Evolutionary conservation across 2,888 invertebrate species (phyloP), one percentile per base, ranked within the genome.

Genomic region (Mimachlamys varia): DNA sequence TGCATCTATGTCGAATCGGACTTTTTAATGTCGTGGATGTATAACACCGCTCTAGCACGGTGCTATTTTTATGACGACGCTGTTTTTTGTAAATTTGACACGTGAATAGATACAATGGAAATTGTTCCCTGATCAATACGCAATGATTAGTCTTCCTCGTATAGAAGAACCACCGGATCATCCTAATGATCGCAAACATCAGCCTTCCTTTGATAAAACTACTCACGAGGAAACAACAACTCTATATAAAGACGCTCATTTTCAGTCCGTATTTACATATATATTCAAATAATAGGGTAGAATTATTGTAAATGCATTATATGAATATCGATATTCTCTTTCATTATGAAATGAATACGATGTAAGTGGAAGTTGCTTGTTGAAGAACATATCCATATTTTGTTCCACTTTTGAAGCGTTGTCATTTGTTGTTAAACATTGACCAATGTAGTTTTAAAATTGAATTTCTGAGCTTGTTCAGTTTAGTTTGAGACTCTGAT

Each of bases 71-170:
- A 76, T 27, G 76, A 33, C 12, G 76, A 17, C 13, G 3, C 19
- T 58, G 19, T 58, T 19, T 55, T 58, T 76, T 13, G 76, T 76
- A 33, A 76, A 76, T 76, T 76, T 76, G 27, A 76, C 76, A 76
- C 76, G 27, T 33, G 76, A 76, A 76, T 76, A 76, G 76, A 76
- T 76, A 33, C 76, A 76, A 76, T 76, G 7, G 76, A 12, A 76
- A 12, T 0, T 76, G 13, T 76, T 22, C n/a, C 15, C 76, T 33
- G 76, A 76, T 76, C 76, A 76, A 76, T 76, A 76, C 13, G 13
- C 13, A 33, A 76, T 76, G 33, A 76, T 33, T 27, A 76, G 76
- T 1, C 2, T 27, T 33, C 3, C 22, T 76, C 33, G 27, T 76
- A 27, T 33, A 76, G 12, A 22, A 76, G 22, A 27, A 33, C 33